Evolutionary conservation across 2,888 invertebrate genomes (phyloP), one percentile per base, ranked within the genome.

Genomic region (Ectemnius lituratus): DNA sequence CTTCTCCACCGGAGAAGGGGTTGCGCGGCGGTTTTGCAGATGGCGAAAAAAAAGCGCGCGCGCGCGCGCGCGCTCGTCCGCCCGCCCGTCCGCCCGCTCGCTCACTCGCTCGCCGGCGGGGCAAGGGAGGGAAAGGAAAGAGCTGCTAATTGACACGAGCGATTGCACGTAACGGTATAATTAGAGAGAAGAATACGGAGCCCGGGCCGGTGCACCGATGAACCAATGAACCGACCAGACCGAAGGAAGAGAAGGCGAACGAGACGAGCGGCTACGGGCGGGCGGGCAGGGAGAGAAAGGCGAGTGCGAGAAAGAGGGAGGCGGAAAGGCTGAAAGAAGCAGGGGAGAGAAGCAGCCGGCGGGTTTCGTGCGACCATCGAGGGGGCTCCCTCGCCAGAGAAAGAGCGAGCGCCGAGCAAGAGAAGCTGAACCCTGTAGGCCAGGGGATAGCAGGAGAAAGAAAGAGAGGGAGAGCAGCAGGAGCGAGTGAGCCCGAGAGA

Each of bases 131-230:
- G 82, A 80, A 82, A 83, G 84, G 82, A 83, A 83, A 73, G 83
- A 83, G 81, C 78, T 83, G 83, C 83, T 83, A 83, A 83, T 83
- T 83, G 83, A 83, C 83, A 83, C 83, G 83, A 81, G 81, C 83
- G 83, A 83, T 83, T 83, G 83, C 83, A 83, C 83, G 83, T 83
- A 83, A 83, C 83, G 83, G 83, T 83, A 83, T 83, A 83, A 83
- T 83, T 83, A 83, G 83, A 83, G 83, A 83, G 81, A 83, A 83
- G 83, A 83, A 83, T 83, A 83, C 75, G 79, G 74, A 79, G 80
- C 78, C 80, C 70, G 82, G 78, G 77, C 83, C 77, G 82, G 83
- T 79, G 82, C 83, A 80, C 81, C 83, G 83, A 82, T 82, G 82
- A 83, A 83, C 82, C 82, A 83, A 83, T 83, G 82, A 83, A 81